Evolutionary conservation across 2,113 vertebrate species (phyloP).

Genomic region (Silurus meridionalis): DNA sequence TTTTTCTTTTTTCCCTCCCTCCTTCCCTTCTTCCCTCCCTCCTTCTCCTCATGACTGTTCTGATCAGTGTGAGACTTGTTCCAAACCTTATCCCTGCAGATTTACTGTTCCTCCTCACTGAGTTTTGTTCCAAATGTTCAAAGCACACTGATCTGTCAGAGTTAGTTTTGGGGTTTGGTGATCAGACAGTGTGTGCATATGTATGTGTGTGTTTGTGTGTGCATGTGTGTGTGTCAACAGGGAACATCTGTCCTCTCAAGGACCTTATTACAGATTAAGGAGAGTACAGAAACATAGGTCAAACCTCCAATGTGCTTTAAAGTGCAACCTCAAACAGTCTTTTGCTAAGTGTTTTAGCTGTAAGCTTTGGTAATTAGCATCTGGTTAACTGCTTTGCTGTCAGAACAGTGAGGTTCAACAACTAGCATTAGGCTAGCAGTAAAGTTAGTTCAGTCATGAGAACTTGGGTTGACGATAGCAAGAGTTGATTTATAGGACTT

Average conservation of each 20-base stretch:
- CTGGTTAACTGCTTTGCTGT: not conserved
- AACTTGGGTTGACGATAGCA: not conserved
- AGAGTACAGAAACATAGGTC: not conserved
- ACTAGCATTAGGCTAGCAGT: not conserved
- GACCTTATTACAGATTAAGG: not conserved
- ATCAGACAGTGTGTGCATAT: slow-evolving; percentile 2
- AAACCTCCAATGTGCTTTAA: not conserved
- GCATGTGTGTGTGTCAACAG: slow-evolving; percentile 44
- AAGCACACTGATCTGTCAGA: not conserved
- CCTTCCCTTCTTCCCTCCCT: not conserved
- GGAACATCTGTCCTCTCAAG: not conserved
- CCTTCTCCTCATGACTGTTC: not conserved
- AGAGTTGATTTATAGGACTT: too few species aligned
- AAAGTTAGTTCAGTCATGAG: not conserved
- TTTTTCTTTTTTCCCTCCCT: not conserved
- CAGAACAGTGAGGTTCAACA: too few species aligned
- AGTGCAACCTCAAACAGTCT: not conserved
- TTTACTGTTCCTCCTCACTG: slow-evolving; percentile 12
- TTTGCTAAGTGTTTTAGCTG: not conserved
- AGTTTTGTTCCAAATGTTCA: slow-evolving; percentile 6
- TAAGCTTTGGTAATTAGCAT: not conserved
- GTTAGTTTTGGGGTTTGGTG: not conserved
- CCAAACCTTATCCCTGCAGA: slow-evolving; percentile 5
- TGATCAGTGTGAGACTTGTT: not conserved
- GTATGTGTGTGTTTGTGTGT: slow-evolving; percentile 43